phyloP scores from a whole-genome alignment of 2,888 invertebrate genomes.

The Protonemura montana region DNA sequence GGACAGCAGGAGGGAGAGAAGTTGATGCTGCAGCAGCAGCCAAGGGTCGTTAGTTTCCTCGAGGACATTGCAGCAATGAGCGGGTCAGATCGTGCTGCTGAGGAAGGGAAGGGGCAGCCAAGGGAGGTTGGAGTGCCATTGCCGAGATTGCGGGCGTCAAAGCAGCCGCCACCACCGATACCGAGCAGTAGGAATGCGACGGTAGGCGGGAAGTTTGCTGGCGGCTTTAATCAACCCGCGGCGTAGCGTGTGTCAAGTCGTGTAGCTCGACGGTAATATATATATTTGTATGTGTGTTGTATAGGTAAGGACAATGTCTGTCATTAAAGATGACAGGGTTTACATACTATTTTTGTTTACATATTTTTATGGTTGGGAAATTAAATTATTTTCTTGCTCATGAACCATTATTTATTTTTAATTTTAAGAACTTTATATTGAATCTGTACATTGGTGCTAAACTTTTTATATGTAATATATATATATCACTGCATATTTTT shows the following conservation, averaged over 20 bases:
- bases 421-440: background rate
- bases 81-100: slow-evolving; percentile 8
- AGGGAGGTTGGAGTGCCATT: slow-evolving; percentile 43
- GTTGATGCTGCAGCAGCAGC: slow-evolving; percentile 37
- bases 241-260: background rate
- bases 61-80: slow-evolving; percentile 47
- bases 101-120: slow-evolving; percentile 33
- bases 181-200: slow-evolving; percentile 42
- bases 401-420: slow-evolving; percentile 2
- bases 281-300: background rate
- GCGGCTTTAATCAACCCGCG: background rate
- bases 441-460: background rate
- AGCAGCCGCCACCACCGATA: slow-evolving; percentile 49
- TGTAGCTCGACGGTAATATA: background rate
- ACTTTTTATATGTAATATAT: background rate
- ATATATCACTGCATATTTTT: background rate
- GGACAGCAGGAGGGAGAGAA: slow-evolving; percentile 38
- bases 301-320: background rate
- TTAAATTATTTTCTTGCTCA: background rate
- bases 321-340: background rate
- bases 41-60: slow-evolving; percentile 47
- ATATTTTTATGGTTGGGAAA: slow-evolving; percentile 12
- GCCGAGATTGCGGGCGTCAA: slow-evolving; percentile 47
- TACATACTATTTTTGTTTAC: background rate
- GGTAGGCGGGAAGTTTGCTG: background rate